phyloP scores from a whole-genome alignment of 2,113 vertebrate species.

The Sialia sialis region DNA sequence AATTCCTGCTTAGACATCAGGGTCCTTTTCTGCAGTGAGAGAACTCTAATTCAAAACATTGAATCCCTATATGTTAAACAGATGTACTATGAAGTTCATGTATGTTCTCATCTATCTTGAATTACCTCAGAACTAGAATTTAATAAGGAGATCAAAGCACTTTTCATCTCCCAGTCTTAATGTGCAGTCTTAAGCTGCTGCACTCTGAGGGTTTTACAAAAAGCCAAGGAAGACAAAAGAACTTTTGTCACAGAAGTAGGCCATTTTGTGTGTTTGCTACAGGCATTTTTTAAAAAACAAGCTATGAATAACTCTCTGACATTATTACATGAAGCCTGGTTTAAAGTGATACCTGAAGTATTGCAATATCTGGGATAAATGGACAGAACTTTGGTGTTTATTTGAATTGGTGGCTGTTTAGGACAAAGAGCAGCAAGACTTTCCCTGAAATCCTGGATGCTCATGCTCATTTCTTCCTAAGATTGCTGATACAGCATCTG shows the following conservation, averaged over 20 bases:
- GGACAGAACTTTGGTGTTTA: background rate
- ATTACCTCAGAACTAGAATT: background rate
- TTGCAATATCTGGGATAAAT: background rate
- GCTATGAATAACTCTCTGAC: background rate
- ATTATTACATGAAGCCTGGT: background rate
- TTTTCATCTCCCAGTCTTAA: background rate
- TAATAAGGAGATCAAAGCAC: background rate
- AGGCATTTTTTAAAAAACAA: background rate
- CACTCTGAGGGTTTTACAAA: background rate
- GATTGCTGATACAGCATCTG: background rate
- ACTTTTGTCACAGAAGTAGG: background rate
- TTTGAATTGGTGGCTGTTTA: background rate
- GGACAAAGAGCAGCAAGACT: background rate
- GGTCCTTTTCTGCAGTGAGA: background rate
- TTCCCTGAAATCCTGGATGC: background rate
- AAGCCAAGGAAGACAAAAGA: rapidly evolving
- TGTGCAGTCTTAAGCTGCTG: background rate
- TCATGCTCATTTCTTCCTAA: background rate
- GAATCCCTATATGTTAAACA: background rate
- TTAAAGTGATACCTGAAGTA: background rate
- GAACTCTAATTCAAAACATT: background rate
- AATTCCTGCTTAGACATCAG: background rate
- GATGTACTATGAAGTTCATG: background rate
- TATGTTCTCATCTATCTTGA: background rate
- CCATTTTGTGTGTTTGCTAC: background rate